phyloP scores from a whole-genome alignment of 2,888 invertebrate genomes.

The Cordylochernes scorpioides region DNA sequence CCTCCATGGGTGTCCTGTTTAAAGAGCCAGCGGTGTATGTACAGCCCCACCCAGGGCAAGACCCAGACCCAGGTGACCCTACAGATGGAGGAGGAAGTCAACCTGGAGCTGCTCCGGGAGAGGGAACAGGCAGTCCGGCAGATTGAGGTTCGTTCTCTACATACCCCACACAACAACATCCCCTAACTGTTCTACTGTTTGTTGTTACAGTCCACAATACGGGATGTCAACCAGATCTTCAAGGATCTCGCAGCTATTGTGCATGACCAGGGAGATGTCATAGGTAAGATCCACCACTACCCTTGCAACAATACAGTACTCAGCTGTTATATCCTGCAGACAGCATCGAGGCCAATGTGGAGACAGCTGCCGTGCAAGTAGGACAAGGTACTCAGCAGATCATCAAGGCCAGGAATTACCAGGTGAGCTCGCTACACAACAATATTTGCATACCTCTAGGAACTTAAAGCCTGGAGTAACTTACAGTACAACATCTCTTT shows the following conservation, averaged over 20 bases:
- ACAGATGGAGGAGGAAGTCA: conserved; percentile 48
- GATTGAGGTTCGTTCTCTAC: conserved; percentile 46
- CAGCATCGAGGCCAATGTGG: conserved; percentile 83
- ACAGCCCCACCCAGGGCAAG: conserved; percentile 1
- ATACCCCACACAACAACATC: too few species aligned
- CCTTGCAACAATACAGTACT: neutral
- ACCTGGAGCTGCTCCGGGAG: conserved; percentile 53
- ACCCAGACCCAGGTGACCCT: conserved; percentile 36
- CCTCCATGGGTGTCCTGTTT: too few species aligned
- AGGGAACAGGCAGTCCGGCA: conserved; percentile 66
- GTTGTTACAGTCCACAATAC: conserved; percentile 68
- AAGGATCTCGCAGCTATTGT: conserved; percentile 80
- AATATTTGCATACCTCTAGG: too few species aligned
- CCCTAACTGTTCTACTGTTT: too few species aligned
- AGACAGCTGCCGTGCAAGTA: conserved; percentile 52
- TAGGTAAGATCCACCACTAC: conserved; percentile 27
- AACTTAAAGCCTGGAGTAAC: too few species aligned
- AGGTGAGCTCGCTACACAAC: conserved; percentile 4
- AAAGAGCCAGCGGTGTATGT: too few species aligned
- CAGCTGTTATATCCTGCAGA: conserved; percentile 22
- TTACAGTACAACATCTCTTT: too few species aligned
- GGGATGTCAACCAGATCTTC: conserved; percentile 84
- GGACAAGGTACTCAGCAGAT: conserved; percentile 26
- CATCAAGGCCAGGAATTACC: conserved; percentile 17
- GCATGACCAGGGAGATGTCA: conserved; percentile 69